Conservation (phyloP, 2,113 vertebrate genomes). For the Channa argus region DNA sequence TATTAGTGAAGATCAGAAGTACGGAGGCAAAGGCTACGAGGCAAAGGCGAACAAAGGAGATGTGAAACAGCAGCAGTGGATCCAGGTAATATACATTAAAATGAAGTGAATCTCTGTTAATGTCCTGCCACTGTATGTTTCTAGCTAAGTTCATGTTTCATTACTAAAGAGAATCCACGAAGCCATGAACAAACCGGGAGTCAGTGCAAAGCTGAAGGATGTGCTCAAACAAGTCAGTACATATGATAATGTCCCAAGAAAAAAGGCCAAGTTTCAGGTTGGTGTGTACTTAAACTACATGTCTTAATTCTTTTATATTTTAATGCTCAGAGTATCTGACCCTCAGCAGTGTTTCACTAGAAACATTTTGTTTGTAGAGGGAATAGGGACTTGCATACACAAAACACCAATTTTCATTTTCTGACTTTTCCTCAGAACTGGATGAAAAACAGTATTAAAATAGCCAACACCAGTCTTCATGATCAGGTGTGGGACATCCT, state of each 20-base stretch:
- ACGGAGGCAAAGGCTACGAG: conserved; percentile 93
- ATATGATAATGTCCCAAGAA: conserved; percentile 94
- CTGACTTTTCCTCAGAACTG: conserved; percentile 86
- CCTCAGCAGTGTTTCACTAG: background rate
- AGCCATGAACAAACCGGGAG: conserved; percentile 87
- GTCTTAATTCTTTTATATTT: background rate
- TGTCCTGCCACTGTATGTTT: too few species aligned
- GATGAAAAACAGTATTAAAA: conserved; percentile 95
- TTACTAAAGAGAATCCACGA: conserved; percentile 89
- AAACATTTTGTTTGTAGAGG: background rate
- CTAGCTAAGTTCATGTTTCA: conserved; percentile 2
- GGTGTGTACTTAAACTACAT: background rate
- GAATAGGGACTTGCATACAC: background rate
- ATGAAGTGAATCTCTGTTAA: rapidly evolving
- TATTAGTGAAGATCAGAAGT: conserved; percentile 94
- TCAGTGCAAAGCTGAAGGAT: conserved; percentile 85
- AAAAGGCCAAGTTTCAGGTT: conserved; percentile 96
- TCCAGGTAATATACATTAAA: conserved; percentile 84
- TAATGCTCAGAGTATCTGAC: background rate
- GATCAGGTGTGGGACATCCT: conserved; percentile 94
- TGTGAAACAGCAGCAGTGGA: conserved; percentile 94
- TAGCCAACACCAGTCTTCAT: conserved; percentile 82
- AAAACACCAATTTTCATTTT: background rate
- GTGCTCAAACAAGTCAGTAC: conserved; percentile 88
- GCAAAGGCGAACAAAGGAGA: conserved; percentile 92